Conservation (phyloP, 2,797 vertebrate species). For the Eleutherodactylus coqui region DNA sequence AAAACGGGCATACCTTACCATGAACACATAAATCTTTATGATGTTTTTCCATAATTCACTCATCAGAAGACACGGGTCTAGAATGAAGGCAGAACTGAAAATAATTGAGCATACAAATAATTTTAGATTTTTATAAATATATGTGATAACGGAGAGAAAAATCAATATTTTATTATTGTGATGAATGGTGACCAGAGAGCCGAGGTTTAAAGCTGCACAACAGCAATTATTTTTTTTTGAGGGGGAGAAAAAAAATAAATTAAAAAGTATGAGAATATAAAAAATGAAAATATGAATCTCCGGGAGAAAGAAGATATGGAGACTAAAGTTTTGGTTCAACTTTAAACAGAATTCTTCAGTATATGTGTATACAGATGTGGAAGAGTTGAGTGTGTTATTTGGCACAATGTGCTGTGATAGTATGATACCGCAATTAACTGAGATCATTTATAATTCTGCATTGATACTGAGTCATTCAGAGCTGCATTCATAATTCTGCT, state of each 20-base stretch:
- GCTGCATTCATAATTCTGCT: not conserved
- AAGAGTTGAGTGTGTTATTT: not conserved
- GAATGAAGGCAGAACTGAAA: constrained; percentile 43
- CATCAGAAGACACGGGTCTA: constrained; percentile 43
- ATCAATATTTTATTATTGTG: constrained; percentile 63
- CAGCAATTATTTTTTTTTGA: not conserved
- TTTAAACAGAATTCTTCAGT: not conserved
- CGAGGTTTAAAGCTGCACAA: constrained; percentile 20
- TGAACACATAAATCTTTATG: constrained; percentile 55
- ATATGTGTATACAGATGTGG: not conserved
- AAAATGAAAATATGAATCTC: not conserved
- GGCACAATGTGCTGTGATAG: not conserved
- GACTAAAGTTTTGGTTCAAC: not conserved
- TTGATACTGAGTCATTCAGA: not conserved
- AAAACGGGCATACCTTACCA: constrained; percentile 46
- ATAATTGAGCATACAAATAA: constrained; percentile 60
- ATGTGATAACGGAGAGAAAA: constrained; percentile 39
- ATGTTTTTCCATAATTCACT: constrained; percentile 55
- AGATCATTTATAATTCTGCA: not conserved
- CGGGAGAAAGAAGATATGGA: not conserved
- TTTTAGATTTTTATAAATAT: constrained; percentile 57
- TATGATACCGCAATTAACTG: not conserved
- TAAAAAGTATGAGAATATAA: not conserved
- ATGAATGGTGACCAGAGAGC: constrained; percentile 46
- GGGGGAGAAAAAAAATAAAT: not conserved